Evolutionary conservation across 2,113 vertebrate genomes (phyloP), one percentile per base, ranked within the genome.

Genomic region (Xenus cinereus): DNA sequence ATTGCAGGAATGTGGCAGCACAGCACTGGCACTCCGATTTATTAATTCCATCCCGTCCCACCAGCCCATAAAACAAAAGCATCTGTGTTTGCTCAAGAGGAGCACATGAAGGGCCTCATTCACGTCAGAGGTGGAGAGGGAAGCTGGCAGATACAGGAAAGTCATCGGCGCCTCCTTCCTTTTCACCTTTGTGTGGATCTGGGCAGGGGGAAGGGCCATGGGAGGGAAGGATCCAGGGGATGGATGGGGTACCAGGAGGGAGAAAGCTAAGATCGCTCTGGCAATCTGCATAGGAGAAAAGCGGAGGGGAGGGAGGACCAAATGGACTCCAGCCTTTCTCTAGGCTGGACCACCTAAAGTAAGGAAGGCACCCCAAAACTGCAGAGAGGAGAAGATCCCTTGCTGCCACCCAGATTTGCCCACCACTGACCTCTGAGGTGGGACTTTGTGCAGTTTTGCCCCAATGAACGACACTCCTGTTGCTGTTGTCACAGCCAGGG

Each of bases 71-170:
- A 96, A 97, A 98, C 97, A 98, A 98, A 98, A 97, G 97, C 95
- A 96, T 98, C 96, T 97, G 97, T 98, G 97, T 98, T 97, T 97
- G 91, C 87, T 96, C 95, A 93, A 90, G 85, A 97, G 92, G 84
- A 96, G 93, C 64, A 81, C 85, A 97, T 97, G 97, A 98, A 98
- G 96, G 96, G 97, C 94, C 89, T 95, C 92, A 97, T 98, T 98
- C 97, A 98, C 67, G 15, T 94, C 71, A 67, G 94, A 97, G 95
- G 96, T 97, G 83, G 92, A 91, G 93, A 96, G 87, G 91, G 91
- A 96, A 96, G 90, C 96, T 97, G 94, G 91, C 96, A 97, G 95
- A 97, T 95, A 94, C 41, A 93, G 74, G 74, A 80, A 91, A 96
- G 96, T 45, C 94, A 85, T 95, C 22, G 2, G 76, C 30, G 53